Percentiles rank a stretch among this genome's conserved stretches.
Evolutionary conservation across 2,113 vertebrate species (phyloP).

Genomic region (Dasypus novemcinctus): DNA sequence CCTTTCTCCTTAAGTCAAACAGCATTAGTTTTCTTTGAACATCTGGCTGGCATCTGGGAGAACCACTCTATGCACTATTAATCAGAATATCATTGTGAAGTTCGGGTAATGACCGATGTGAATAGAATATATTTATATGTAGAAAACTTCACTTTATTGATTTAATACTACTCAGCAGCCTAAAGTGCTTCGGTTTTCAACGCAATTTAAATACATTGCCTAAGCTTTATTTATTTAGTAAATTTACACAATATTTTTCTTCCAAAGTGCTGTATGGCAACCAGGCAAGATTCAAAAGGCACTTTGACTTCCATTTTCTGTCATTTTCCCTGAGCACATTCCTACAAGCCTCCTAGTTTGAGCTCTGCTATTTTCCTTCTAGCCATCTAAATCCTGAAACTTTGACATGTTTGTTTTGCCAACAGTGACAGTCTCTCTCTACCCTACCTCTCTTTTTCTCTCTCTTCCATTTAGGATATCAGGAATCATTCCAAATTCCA

Average conservation of each 20-base stretch:
- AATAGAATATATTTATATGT: slow-evolving; percentile 66
- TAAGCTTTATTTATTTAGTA: slow-evolving; percentile 66
- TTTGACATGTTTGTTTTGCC: neutral
- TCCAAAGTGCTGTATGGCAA: slow-evolving; percentile 3
- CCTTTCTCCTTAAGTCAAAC: slow-evolving; percentile 73
- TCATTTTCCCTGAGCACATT: neutral
- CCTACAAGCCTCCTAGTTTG: neutral
- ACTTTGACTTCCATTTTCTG: slow-evolving; percentile 31
- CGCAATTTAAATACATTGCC: slow-evolving; percentile 51
- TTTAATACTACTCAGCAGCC: slow-evolving; percentile 50
- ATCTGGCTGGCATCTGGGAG: slow-evolving; percentile 81
- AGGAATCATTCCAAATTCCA: neutral
- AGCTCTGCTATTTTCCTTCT: neutral
- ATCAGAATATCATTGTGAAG: slow-evolving; percentile 78
- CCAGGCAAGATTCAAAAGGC: slow-evolving; percentile 38
- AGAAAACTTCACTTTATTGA: slow-evolving; percentile 74
- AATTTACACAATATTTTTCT: slow-evolving; percentile 53
- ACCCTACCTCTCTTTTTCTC: no score
- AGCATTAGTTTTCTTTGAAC: slow-evolving; percentile 71
- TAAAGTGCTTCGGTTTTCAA: slow-evolving; percentile 64
- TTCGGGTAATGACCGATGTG: slow-evolving; percentile 66
- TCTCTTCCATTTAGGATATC: neutral
- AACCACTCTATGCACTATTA: slow-evolving; percentile 74
- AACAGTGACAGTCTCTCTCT: neutral
- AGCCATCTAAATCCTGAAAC: neutral